A percentile compares a stretch with the other conserved stretches of the same genome.
These are phyloP conservation scores for Gymnorhina tibicen DNA, from an alignment of 2,113 vertebrate species.

Conservation along the genomic window DNA sequence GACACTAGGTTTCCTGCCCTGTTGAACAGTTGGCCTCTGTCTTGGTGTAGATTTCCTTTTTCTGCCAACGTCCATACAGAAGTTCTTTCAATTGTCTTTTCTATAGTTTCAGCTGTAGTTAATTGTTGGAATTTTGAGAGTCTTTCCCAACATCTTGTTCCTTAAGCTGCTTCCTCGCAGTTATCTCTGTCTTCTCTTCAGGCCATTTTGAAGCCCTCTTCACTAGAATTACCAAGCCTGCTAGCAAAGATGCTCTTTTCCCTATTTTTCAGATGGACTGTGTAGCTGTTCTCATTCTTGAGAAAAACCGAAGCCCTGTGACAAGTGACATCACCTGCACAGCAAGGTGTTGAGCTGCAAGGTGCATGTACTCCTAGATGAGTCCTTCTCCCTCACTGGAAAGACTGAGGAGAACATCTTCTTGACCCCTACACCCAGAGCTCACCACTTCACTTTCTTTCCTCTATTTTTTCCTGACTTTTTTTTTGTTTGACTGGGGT, in stretches of 20 bases:
- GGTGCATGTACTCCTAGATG: neutral
- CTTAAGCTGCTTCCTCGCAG: neutral
- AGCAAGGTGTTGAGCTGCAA: neutral
- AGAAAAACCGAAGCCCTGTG: neutral
- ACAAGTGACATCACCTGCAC: neutral
- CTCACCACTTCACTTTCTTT: neutral
- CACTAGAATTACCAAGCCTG: neutral
- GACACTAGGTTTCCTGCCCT: neutral
- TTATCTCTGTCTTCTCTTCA: neutral
- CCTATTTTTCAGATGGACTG: neutral
- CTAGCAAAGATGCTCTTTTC: neutral
- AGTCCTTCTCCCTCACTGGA: neutral
- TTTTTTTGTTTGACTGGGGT: neutral
- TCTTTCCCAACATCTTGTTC: neutral
- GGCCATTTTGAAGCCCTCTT: neutral
- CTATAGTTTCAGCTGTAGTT: neutral
- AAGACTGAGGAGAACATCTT: fast-evolving
- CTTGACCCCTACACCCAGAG: neutral
- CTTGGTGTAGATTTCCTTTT: neutral
- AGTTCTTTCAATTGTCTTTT: neutral
- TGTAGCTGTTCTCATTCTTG: neutral
- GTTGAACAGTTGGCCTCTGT: neutral
- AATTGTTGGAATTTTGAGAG: neutral
- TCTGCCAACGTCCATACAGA: neutral
- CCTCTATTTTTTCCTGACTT: neutral